phyloP scores from a whole-genome alignment of 1,140 invertebrate genomes.

The Harpegnathos saltator region DNA sequence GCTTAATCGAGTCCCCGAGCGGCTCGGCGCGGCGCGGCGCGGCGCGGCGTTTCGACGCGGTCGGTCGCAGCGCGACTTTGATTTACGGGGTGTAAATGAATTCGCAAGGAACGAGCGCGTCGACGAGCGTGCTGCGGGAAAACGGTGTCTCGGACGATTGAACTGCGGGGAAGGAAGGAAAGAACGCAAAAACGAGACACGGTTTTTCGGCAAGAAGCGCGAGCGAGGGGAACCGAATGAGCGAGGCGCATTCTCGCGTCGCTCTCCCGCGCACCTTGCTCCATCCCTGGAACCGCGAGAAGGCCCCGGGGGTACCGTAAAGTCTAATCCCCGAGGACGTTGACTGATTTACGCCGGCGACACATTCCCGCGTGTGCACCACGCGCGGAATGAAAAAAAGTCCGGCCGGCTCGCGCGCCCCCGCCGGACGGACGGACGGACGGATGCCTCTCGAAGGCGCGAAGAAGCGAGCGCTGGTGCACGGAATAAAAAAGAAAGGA shows the following conservation, averaged over 20 bases:
- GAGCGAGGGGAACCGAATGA: background rate
- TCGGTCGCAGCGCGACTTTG: too few species aligned
- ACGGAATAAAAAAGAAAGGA: slow-evolving; percentile 29
- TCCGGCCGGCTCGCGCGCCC: slow-evolving; percentile 53
- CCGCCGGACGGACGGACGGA: slow-evolving; percentile 44
- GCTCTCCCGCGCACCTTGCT: slow-evolving; percentile 50
- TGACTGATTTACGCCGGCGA: slow-evolving; percentile 82
- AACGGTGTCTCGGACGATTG: too few species aligned
- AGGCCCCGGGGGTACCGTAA: slow-evolving; percentile 66
- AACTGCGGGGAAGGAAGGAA: too few species aligned
- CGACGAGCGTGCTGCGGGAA: too few species aligned
- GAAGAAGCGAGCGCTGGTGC: slow-evolving; percentile 36
- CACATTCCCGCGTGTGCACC: slow-evolving; percentile 66
- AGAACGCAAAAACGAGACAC: too few species aligned
- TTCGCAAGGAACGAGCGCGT: too few species aligned
- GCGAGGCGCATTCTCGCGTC: background rate
- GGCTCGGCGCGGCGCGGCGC: too few species aligned
- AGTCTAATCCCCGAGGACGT: slow-evolving; percentile 79
- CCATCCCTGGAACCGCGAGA: slow-evolving; percentile 67
- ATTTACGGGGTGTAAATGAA: background rate
- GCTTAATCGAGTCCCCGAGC: too few species aligned
- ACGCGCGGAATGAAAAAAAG: slow-evolving; percentile 62
- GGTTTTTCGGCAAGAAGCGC: too few species aligned
- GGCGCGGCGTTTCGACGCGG: background rate
- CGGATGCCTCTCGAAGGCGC: slow-evolving; percentile 53